Base-by-base conservation (phyloP, 2,888 invertebrate genomes). In the Rhingia campestris region DNA sequence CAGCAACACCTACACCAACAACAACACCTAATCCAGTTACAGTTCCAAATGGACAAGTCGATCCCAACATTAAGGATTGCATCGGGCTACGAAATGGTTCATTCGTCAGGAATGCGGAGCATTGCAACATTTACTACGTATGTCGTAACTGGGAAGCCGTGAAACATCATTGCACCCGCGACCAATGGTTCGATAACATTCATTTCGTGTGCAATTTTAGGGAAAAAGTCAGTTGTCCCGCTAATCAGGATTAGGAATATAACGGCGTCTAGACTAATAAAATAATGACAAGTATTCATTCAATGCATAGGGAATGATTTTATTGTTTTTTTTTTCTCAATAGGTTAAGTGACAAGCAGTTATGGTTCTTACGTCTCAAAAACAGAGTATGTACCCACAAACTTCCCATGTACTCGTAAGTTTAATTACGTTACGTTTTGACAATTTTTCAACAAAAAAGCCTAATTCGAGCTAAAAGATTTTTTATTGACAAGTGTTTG, bases 171-270 rank as follows among this genome's bases (percentile, higher is more conserved):
- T 86, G 86, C 22, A 61, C 74, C 6, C 6, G 4, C 2, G 54
- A 58, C 0, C 77, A 76, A 49, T 87, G 86, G 86, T 87, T 81
- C 10, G 81, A 87, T 33, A 61, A 80, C 30, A 43, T 35, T 0
- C 6, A 6, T 2, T 85, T 51, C 43, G 80, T 82, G 0, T 87
- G 87, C 45, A 86, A 87, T 51, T 85, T 79, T 22, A 67, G 35
- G 3, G 10, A 32, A n/a, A 6, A 47, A 4, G 86, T 87, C 5
- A 6, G 49, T 9, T 70, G 87, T 43, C 63, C 69, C 5, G n/a
- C 80, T 1, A 37, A 54, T 10, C 72, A 64, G 56, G 86, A 86
- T 10, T 86, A 67, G 79, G 35, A 32, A 41, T 22, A 22, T 22
- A 22, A 22, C 22, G 22, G 22, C 2, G 1, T 22, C 22, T 2